Percentiles rank a stretch among this genome's conserved stretches.
Evolutionary conservation across 2,797 vertebrate genomes (phyloP).

Genomic region (Spheniscus humboldti): DNA sequence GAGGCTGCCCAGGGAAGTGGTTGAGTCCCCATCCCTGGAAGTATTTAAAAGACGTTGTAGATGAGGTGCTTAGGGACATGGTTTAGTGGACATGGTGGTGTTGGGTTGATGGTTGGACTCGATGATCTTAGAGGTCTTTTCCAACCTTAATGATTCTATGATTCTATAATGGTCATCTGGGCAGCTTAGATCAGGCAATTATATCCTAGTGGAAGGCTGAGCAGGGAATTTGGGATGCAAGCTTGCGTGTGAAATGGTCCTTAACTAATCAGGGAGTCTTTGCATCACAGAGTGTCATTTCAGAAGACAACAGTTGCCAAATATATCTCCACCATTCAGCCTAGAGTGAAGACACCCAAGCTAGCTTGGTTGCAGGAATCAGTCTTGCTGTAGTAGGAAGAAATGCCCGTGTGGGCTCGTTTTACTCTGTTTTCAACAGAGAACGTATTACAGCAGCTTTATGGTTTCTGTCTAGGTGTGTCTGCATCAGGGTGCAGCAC

Average conservation of each 20-base stretch:
- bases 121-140: too few relatives aligned
- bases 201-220: neutral
- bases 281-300: neutral
- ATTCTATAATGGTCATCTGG: neutral
- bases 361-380: neutral
- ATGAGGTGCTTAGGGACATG: too few relatives aligned
- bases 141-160: too few relatives aligned
- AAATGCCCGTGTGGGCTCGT: neutral
- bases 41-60: too few relatives aligned
- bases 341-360: neutral
- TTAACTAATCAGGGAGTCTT: neutral
- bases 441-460: neutral
- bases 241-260: neutral
- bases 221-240: neutral
- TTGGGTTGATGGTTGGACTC: too few relatives aligned
- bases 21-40: too few relatives aligned
- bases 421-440: neutral
- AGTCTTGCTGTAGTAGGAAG: neutral
- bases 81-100: too few relatives aligned
- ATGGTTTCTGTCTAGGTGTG: neutral
- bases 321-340: neutral
- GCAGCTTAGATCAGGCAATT: neutral
- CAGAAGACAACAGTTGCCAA: neutral
- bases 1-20: too few relatives aligned
- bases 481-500: neutral